Percentiles rank a stretch among this genome's conserved stretches.
Evolutionary conservation across 2,888 invertebrate genomes (phyloP).

Genomic region (Pimpla rufipes): DNA sequence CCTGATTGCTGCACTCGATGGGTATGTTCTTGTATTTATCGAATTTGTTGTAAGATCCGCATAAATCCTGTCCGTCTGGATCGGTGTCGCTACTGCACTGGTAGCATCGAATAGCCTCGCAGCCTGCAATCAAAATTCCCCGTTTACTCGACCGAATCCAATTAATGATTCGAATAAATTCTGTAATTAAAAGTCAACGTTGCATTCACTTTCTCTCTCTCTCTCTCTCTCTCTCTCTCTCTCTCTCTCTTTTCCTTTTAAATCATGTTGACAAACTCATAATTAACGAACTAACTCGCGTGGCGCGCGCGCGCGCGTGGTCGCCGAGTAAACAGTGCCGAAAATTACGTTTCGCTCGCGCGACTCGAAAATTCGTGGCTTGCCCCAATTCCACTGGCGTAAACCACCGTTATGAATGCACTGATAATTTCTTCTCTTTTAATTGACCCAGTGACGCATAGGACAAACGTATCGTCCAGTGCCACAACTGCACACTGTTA

Average conservation of each 20-base stretch:
- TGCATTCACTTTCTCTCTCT: neutral
- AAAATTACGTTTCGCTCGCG: constrained; percentile 28
- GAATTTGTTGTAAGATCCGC: constrained; percentile 95
- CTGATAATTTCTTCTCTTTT: neutral
- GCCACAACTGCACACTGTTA: too few species aligned
- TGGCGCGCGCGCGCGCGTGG: neutral
- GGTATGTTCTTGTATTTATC: constrained; percentile 94
- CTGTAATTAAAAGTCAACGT: constrained; percentile 38
- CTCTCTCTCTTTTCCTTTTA: neutral
- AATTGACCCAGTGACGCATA: constrained; percentile 7
- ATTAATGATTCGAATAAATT: constrained; percentile 40
- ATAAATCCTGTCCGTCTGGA: constrained; percentile 92
- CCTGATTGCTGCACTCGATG: constrained; percentile 97
- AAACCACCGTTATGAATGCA: constrained; percentile 1
- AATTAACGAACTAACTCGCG: constrained; percentile 28
- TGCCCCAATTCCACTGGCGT: constrained; percentile 19
- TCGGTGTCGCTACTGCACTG: constrained; percentile 97
- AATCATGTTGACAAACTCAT: constrained; percentile 23
- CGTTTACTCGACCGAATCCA: constrained; percentile 28
- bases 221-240: neutral
- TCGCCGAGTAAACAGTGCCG: constrained; percentile 27
- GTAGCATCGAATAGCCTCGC: constrained; percentile 93
- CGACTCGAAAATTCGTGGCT: constrained; percentile 17
- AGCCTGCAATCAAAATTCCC: constrained; percentile 70
- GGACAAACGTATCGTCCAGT: neutral